A percentile compares a stretch with the other conserved stretches of the same genome.
Evolutionary conservation across 53 echinoderm and acorn worm species (phyloP).

Genomic region (Actinopyga echinites): DNA sequence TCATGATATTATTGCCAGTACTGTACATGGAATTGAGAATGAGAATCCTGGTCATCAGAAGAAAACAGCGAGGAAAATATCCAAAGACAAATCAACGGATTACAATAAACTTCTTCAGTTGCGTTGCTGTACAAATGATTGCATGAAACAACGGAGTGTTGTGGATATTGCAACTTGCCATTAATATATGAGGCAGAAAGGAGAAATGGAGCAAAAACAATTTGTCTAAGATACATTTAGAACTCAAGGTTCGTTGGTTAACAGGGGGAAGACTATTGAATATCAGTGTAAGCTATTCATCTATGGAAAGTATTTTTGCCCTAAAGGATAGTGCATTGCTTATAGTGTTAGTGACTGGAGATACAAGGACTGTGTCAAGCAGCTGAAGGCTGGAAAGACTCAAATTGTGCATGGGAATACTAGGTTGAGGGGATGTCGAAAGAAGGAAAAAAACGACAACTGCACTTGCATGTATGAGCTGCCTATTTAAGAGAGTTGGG

Average conservation of each 20-base stretch:
- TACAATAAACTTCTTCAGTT: neutral
- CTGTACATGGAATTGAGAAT: no score
- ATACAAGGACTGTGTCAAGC: neutral
- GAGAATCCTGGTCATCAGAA: no score
- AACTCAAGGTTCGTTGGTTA: neutral
- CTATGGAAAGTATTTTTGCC: conserved; percentile 1
- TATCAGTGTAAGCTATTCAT: neutral
- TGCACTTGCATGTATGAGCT: conserved; percentile 6
- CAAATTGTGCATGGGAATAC: neutral
- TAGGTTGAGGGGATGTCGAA: neutral
- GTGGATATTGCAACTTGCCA: neutral
- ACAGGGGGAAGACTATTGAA: neutral
- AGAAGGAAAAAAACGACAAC: neutral
- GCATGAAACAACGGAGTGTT: neutral
- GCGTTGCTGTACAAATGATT: neutral
- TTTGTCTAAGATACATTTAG: neutral
- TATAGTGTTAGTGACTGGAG: neutral
- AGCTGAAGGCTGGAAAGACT: neutral
- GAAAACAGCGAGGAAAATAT: no score
- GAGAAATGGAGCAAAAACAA: neutral
- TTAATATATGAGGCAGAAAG: neutral
- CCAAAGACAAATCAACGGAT: neutral
- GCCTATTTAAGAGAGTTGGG: neutral
- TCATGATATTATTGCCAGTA: no score
- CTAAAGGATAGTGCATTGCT: neutral